Conservation (phyloP, 1,140 invertebrate genomes). For the Amyelois transitella region DNA sequence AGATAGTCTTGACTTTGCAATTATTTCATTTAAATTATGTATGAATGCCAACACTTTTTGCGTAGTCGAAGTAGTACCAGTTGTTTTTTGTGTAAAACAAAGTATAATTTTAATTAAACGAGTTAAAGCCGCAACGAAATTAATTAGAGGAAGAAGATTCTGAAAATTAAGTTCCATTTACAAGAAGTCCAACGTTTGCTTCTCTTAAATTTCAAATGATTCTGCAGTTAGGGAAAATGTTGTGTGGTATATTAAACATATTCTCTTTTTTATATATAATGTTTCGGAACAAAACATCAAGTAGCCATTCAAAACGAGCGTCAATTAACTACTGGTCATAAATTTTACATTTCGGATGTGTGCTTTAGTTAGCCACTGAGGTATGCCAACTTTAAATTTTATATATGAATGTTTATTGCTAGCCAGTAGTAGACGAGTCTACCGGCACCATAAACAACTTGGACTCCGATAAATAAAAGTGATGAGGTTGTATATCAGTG, state of each 20-base stretch:
- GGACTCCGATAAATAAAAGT: conserved; percentile 47
- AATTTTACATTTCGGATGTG: neutral
- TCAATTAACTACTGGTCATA: neutral
- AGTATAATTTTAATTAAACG: neutral
- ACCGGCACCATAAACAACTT: conserved; percentile 37
- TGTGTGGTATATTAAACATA: too few relatives aligned
- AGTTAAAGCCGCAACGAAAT: neutral
- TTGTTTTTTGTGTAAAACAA: neutral
- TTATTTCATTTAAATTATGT: too few relatives aligned
- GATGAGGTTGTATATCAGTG: conserved; percentile 42
- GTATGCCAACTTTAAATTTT: neutral
- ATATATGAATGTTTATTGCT: neutral
- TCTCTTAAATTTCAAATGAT: neutral
- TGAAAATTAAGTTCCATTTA: neutral
- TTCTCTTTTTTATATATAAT: too few relatives aligned
- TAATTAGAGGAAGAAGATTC: neutral
- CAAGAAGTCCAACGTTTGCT: neutral
- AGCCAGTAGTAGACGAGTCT: conserved; percentile 31
- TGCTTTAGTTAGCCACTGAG: neutral
- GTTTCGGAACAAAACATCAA: neutral
- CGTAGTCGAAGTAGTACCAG: too few relatives aligned
- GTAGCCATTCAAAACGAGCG: neutral
- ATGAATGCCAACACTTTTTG: too few relatives aligned
- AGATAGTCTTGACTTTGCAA: too few relatives aligned
- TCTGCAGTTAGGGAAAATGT: neutral